These are phyloP conservation scores for Esox niger DNA, from an alignment of 2,113 vertebrate species.

Conservation along the genomic window DNA sequence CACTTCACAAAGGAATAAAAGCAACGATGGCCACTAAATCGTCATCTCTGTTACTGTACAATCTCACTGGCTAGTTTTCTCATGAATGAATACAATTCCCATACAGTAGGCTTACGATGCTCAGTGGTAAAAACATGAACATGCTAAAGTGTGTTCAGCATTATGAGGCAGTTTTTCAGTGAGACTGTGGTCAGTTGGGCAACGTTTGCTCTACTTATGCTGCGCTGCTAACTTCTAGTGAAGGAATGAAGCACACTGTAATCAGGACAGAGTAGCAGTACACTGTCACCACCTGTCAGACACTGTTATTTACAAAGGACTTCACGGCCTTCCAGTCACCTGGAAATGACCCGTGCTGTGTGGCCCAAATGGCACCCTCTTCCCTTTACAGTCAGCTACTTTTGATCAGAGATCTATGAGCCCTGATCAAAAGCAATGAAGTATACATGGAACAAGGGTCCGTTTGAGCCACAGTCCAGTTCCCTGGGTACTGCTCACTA, in stretches of 20 bases:
- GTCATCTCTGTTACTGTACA: slow-evolving; percentile 23
- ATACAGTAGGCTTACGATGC: too few species aligned
- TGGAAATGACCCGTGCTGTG: slow-evolving; percentile 44
- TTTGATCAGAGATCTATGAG: too few species aligned
- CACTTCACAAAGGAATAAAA: slow-evolving; percentile 4
- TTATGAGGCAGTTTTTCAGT: slow-evolving; percentile 15
- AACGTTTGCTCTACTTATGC: slow-evolving; percentile 23
- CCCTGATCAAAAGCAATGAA: too few species aligned
- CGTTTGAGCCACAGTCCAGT: neutral
- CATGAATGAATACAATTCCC: neutral
- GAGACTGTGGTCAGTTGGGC: slow-evolving; percentile 23
- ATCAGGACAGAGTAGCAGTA: slow-evolving; percentile 33
- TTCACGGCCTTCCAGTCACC: slow-evolving; percentile 48
- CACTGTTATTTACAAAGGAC: slow-evolving; percentile 52
- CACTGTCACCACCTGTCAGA: slow-evolving; percentile 57
- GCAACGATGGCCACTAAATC: slow-evolving; percentile 8
- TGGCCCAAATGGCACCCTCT: too few species aligned
- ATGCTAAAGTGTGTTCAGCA: neutral
- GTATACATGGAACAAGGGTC: too few species aligned
- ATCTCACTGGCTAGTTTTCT: neutral
- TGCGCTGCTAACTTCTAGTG: neutral
- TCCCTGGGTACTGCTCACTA: slow-evolving; percentile 16
- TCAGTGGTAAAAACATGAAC: neutral
- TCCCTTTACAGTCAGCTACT: too few species aligned
- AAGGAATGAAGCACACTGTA: slow-evolving; percentile 38